phyloP scores from a whole-genome alignment of 2,113 vertebrate genomes.

The Amazona guildingii region DNA sequence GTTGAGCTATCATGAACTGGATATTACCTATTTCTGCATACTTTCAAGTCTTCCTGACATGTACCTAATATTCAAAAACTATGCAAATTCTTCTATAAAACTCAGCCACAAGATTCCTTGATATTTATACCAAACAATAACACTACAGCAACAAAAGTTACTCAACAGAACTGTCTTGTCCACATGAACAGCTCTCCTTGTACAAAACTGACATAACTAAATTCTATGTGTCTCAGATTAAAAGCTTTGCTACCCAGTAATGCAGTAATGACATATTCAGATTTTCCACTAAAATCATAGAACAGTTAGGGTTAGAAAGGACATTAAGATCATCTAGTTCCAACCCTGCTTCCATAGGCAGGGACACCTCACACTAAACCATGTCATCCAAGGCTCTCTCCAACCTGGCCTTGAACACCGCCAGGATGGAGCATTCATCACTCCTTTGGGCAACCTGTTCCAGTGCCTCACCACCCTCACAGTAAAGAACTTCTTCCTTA shows the following conservation, averaged over 20 bases:
- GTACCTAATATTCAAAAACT: background rate
- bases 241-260: background rate
- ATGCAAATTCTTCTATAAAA: background rate
- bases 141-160: background rate
- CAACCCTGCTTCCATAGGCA: background rate
- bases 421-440: background rate
- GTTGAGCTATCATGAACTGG: background rate
- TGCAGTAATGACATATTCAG: background rate
- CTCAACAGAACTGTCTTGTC: background rate
- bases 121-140: background rate
- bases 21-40: background rate
- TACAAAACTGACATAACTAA: background rate
- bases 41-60: background rate
- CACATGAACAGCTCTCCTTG: background rate
- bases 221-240: background rate
- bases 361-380: background rate
- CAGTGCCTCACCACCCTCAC: background rate
- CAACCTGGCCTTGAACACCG: background rate
- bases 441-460: background rate
- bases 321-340: background rate
- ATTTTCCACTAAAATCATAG: background rate
- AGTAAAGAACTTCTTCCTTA: background rate
- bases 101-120: background rate
- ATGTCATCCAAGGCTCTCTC: background rate
- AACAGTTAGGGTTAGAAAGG: background rate